Evolutionary conservation across 2,113 vertebrate genomes (phyloP).

Genomic region (Saimiri boliviensis): DNA sequence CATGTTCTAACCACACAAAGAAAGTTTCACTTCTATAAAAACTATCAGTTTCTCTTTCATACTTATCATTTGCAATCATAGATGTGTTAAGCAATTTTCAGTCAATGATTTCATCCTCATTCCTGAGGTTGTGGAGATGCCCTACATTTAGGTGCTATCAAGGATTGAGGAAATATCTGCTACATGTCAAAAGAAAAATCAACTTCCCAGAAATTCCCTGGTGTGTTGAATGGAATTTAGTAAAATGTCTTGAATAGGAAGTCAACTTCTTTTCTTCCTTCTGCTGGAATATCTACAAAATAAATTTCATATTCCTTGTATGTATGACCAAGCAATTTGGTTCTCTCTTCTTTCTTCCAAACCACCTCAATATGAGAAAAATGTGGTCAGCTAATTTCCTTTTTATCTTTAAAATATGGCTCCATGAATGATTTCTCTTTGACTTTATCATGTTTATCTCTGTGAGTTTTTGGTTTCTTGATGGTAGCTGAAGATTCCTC

Average conservation of each 20-base stretch:
- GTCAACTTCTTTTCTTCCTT: slow-evolving; percentile 89
- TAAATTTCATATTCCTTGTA: not conserved
- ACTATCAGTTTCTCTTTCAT: slow-evolving; percentile 54
- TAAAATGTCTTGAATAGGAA: slow-evolving; percentile 87
- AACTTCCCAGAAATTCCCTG: slow-evolving; percentile 93
- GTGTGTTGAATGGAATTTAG: slow-evolving; percentile 87
- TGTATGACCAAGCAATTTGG: not conserved
- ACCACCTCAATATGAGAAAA: not conserved
- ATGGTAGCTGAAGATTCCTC: not conserved
- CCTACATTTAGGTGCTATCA: not conserved
- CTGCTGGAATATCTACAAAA: slow-evolving; percentile 67
- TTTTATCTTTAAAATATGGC: not conserved
- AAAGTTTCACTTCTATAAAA: slow-evolving; percentile 53
- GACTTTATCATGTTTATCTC: not conserved
- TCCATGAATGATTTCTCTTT: not conserved
- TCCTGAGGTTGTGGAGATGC: not conserved
- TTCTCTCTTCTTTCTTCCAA: not conserved
- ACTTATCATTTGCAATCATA: not conserved
- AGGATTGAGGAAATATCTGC: not conserved
- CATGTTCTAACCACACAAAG: slow-evolving; percentile 47
- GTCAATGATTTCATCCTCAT: not conserved
- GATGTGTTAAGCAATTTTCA: not conserved
- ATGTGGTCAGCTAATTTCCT: not conserved
- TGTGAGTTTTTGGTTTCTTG: not conserved
- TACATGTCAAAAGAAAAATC: slow-evolving; percentile 86